phyloP scores from a whole-genome alignment of 2,113 vertebrate species.

The Eurypyga helias region DNA sequence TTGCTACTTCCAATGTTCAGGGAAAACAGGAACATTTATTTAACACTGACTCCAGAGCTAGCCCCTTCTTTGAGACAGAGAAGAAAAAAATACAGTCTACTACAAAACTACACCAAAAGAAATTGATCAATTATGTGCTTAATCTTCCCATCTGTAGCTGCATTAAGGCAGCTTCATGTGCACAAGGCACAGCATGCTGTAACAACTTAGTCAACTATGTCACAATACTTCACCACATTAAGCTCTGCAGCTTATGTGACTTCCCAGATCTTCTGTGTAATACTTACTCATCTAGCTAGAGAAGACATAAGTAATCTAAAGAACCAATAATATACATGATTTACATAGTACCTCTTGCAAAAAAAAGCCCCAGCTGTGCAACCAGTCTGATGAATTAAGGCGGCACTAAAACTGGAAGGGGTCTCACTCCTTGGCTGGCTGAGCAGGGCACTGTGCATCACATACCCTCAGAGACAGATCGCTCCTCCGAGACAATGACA shows the following conservation, averaged over 20 bases:
- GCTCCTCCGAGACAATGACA: neutral
- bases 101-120: neutral
- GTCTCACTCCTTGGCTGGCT: rapidly evolving
- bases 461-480: rapidly evolving
- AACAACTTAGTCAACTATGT: neutral
- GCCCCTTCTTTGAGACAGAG: neutral
- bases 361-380: neutral
- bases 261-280: neutral
- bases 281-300: conserved; percentile 22
- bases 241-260: neutral
- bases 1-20: neutral
- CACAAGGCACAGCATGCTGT: neutral
- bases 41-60: neutral
- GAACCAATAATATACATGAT: neutral
- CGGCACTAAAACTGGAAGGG: neutral
- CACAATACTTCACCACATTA: neutral
- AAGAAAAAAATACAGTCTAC: neutral
- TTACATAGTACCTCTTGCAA: neutral
- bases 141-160: neutral
- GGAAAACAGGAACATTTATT: neutral
- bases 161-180: neutral
- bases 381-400: neutral
- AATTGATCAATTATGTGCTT: neutral
- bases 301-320: neutral
- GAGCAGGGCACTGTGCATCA: rapidly evolving